Evolutionary conservation across 2,888 invertebrate genomes (phyloP), one percentile per base, ranked within the genome.

Genomic region (Macropis europaea): DNA sequence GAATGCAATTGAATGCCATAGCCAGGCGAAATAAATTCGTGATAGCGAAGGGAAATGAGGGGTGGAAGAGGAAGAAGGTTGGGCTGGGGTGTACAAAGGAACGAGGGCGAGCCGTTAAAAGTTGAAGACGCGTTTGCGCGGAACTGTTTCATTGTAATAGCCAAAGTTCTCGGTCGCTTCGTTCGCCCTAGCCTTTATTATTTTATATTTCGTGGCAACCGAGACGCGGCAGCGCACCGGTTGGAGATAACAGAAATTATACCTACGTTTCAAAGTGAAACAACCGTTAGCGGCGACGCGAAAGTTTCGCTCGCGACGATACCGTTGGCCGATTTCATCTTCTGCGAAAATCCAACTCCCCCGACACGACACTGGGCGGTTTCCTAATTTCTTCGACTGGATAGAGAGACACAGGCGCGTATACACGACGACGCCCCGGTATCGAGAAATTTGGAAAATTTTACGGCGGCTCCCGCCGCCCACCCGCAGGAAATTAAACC

Each of bases 121-220:
- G 87, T 89, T 86, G 77, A 84, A 86, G 87, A 85, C 86, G 82
- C 87, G 86, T 88, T 88, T 86, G 85, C 82, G 76, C 79, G 82
- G 84, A 87, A 88, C 86, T 82, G 87, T 87, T 87, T 84, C 83
- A 83, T 72, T 81, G 84, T 89, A 89, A 89, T 89, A 87, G 89
- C 85, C 82, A 85, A 89, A 89, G 87, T 89, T 86, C 79, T 62
- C 64, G 62, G 64, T 67, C 72, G 63, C 24, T 32, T 60, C 63
- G 52, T 62, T 67, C 70, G 61, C 40, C 62, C 50, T 52, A 62
- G 69, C 78, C 77, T 82, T 86, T 86, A 86, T 86, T 86, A 86
- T 86, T 86, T 86, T 86, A 85, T 85, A 86, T 86, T 84, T 69
- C 75, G 73, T 48, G 76, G 74, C 74, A 60, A n/a, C 62, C 63